These are phyloP conservation scores for Caenorhabditis becei DNA, from an alignment of 2,888 invertebrate species.

Conservation along the genomic window DNA sequence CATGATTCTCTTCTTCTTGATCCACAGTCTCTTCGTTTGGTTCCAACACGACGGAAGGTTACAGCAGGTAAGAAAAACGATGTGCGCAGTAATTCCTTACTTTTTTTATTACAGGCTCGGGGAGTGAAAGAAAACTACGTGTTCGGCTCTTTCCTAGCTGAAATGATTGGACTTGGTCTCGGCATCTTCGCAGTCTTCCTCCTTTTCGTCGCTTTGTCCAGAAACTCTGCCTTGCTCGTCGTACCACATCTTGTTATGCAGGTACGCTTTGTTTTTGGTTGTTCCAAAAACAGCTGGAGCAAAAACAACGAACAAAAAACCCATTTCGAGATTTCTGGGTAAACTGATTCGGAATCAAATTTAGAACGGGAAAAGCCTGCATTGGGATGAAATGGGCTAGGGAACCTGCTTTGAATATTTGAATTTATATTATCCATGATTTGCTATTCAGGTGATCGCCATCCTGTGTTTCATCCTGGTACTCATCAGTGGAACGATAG, in stretches of 20 bases:
- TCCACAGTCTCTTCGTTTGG: slow-evolving; percentile 79
- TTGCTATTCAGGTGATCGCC: slow-evolving; percentile 75
- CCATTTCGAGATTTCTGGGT: slow-evolving; percentile 14
- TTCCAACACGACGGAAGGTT: slow-evolving; percentile 76
- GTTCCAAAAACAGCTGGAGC: neutral
- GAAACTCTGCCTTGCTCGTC: slow-evolving; percentile 76
- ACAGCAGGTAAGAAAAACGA: slow-evolving; percentile 52
- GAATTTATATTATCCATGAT: too few species aligned
- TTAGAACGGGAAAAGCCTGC: neutral
- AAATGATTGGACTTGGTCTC: slow-evolving; percentile 71
- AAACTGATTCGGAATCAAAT: slow-evolving; percentile 15
- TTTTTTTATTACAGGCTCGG: slow-evolving; percentile 59
- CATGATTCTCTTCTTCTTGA: slow-evolving; percentile 77
- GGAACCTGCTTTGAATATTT: too few species aligned
- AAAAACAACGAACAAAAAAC: neutral
- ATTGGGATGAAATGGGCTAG: too few species aligned
- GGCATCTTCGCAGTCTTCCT: slow-evolving; percentile 73
- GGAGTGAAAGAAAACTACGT: slow-evolving; percentile 74
- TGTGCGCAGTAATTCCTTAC: neutral
- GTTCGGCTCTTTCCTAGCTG: slow-evolving; percentile 70
- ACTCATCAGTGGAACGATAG: slow-evolving; percentile 75
- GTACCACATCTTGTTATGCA: slow-evolving; percentile 80
- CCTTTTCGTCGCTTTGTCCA: slow-evolving; percentile 75
- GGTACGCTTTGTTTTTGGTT: slow-evolving; percentile 61
- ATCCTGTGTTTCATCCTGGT: slow-evolving; percentile 75